Evolutionary conservation across 2,888 invertebrate species (phyloP), one percentile per base, ranked within the genome.

Genomic region (Agonopterix heracliana): DNA sequence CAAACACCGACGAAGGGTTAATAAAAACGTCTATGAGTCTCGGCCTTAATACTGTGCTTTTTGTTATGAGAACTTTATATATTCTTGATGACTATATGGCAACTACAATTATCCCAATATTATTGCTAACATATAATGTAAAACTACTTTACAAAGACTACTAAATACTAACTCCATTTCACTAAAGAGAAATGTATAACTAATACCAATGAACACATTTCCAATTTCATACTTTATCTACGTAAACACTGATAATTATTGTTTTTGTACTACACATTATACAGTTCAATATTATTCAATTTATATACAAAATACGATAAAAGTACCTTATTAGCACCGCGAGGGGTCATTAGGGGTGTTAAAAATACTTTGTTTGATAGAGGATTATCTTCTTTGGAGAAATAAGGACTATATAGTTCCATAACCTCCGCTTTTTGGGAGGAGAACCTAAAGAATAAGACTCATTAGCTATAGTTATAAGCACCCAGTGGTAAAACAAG

Each of bases 371-470:
- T 74, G 67, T 75, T 68, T 62, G 67, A 68, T 75, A 83, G 68
- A 78, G 57, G 61, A 73, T 71, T 78, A 71, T 78, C 82, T 82
- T 81, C 80, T 64, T 75, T 77, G 64, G 66, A 68, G 74, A 78
- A 81, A 81, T 81, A 80, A 63, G 78, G 71, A 76, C 79, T 81
- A 78, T 73, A 72, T 68, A 72, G 72, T 76, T 81, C 85, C 86
- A 85, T 88, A 87, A 88, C 88, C 88, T 87, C 81, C 81, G 83
- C 63, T 70, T 74, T 72, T 74, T 64, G 63, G 68, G 73, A 74
- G 66, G 74, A 72, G 77, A 73, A 84, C 82, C 85, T 86, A 79
- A 47, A 72, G 79, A 80, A 80, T 76, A 71, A 62, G 59, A 61
- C 63, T 59, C 71, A 68, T 71, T 75, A 71, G 66, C 63, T 57